Conservation (phyloP, 1,140 invertebrate species). For the Mercenaria mercenaria region DNA sequence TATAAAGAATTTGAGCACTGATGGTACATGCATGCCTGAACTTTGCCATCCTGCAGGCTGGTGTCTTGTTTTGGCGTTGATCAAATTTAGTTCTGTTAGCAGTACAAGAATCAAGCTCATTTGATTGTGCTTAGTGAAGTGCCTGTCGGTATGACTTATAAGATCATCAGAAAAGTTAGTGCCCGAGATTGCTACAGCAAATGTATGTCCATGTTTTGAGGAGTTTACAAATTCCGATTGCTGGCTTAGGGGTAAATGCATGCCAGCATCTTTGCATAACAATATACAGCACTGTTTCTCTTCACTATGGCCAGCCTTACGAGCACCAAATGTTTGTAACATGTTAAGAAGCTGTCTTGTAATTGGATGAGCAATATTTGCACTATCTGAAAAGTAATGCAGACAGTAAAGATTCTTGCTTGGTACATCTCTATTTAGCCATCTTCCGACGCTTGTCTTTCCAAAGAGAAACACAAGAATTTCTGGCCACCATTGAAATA, state of each 20-base stretch:
- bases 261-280: not conserved
- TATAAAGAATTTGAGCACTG: not conserved
- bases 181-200: not conserved
- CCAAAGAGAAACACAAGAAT: conserved; percentile 7
- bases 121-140: not conserved
- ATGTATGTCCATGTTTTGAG: not conserved
- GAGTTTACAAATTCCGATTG: not conserved
- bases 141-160: not conserved
- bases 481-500: not conserved
- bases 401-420: not conserved
- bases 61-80: not conserved
- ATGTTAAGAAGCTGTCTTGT: not conserved
- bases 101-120: not conserved
- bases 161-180: not conserved
- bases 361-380: not conserved
- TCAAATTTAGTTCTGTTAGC: not conserved
- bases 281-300: not conserved
- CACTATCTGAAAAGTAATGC: not conserved
- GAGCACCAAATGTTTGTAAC: not conserved
- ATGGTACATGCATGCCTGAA: not conserved
- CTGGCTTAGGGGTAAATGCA: not conserved
- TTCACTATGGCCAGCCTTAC: not conserved
- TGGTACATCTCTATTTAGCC: not conserved
- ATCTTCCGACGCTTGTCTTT: not conserved
- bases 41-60: not conserved